Evolutionary conservation across 1,140 invertebrate genomes (phyloP).

Genomic region (Coboldia fuscipes): DNA sequence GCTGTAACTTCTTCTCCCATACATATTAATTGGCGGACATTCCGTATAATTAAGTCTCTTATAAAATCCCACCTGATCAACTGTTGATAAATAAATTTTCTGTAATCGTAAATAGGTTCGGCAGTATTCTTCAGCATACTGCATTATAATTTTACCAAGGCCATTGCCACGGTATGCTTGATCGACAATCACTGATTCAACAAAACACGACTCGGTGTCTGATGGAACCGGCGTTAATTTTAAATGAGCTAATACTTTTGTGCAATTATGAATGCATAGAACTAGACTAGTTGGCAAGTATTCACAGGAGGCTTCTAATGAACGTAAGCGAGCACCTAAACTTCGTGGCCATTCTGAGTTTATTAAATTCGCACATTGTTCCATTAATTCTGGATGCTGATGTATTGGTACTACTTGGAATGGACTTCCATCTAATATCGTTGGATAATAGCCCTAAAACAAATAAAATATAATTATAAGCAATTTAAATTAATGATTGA

Average conservation of each 20-base stretch:
- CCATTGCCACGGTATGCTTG: constrained; percentile 42
- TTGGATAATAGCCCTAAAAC: too few relatives aligned
- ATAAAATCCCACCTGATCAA: constrained; percentile 57
- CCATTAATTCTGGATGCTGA: constrained; percentile 37
- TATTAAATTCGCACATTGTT: constrained; percentile 44
- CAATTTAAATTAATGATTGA: too few relatives aligned
- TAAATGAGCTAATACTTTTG: constrained; percentile 42
- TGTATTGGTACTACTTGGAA: constrained; percentile 39
- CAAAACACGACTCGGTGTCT: constrained; percentile 40
- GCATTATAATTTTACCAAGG: constrained; percentile 46
- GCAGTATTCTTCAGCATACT: constrained; percentile 43
- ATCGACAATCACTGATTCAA: constrained; percentile 57
- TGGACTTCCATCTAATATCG: too few relatives aligned
- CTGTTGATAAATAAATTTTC: constrained; percentile 48
- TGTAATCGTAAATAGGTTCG: constrained; percentile 30
- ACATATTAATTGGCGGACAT: constrained; percentile 45
- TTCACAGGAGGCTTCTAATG: constrained; percentile 42
- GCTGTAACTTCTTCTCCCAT: constrained; percentile 23
- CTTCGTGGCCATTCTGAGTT: constrained; percentile 64
- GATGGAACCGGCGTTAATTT: constrained; percentile 45
- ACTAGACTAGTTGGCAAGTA: constrained; percentile 46
- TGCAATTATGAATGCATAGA: constrained; percentile 29
- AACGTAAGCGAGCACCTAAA: constrained; percentile 46
- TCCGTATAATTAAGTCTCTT: constrained; percentile 44
- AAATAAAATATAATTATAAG: too few relatives aligned